A percentile compares a stretch with the other conserved stretches of the same genome.
phyloP scores from a whole-genome alignment of 2,113 vertebrate genomes.

The Neolamprologus sp. region DNA sequence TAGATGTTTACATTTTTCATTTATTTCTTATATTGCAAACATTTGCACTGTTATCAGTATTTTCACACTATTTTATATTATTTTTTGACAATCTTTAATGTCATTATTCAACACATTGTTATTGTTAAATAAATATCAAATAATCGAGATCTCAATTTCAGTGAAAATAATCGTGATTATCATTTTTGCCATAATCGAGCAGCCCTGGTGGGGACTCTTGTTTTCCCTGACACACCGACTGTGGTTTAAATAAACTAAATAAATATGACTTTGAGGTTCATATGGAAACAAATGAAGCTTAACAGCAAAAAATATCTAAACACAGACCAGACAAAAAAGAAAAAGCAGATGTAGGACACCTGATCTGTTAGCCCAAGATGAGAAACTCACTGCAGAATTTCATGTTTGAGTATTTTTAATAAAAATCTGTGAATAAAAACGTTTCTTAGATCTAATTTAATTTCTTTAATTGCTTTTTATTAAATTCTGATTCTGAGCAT shows the following conservation, averaged over 20 bases:
- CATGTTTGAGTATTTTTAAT: fast-evolving
- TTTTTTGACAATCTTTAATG: no score
- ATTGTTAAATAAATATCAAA: no score
- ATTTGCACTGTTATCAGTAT: no score
- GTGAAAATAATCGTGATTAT: no score
- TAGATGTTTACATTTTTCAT: no score
- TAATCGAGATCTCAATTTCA: no score
- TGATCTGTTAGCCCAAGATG: not conserved
- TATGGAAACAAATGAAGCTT: not conserved
- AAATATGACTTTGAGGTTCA: not conserved
- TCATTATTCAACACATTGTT: fast-evolving
- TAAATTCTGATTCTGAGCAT: not conserved
- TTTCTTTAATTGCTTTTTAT: not conserved
- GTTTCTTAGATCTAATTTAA: not conserved
- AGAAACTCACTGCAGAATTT: not conserved
- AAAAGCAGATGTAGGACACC: not conserved
- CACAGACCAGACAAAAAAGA: not conserved
- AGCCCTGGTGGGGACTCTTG: not conserved
- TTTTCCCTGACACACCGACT: not conserved
- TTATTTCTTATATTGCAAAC: fast-evolving
- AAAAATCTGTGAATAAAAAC: not conserved
- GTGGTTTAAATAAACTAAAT: not conserved
- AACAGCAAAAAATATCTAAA: not conserved
- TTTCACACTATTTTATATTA: no score
- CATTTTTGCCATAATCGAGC: no score